Evolutionary conservation across 2,113 vertebrate genomes (phyloP).

Genomic region (Rhodinocichla rosea): DNA sequence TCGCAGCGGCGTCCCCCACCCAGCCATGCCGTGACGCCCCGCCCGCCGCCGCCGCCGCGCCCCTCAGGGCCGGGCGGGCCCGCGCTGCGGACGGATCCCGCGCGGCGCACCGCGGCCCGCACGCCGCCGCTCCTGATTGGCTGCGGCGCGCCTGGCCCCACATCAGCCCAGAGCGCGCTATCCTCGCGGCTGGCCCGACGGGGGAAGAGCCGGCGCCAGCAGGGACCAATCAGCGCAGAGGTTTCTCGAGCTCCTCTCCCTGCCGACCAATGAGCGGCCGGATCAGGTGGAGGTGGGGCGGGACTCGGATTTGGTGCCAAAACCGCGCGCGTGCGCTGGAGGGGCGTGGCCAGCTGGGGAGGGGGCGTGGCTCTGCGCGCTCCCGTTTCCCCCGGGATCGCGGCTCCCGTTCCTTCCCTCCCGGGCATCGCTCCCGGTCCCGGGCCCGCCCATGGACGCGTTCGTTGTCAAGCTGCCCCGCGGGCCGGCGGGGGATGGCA

Average conservation of each 20-base stretch:
- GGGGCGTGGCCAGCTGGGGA: no score
- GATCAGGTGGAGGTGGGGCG: neutral
- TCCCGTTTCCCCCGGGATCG: no score
- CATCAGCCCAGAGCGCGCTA: constrained; percentile 80
- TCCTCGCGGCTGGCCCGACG: neutral
- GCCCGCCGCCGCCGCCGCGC: neutral
- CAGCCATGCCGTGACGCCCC: fast-evolving
- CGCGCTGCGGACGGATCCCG: constrained; percentile 68
- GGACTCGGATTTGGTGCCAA: no score
- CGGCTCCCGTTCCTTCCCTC: no score
- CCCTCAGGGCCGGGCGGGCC: neutral
- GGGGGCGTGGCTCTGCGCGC: no score
- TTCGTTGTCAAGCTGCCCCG: no score
- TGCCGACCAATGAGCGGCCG: neutral
- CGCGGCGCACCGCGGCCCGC: neutral
- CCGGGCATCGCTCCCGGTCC: no score
- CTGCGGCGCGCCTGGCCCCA: constrained; percentile 73
- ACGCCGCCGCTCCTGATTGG: constrained; percentile 72
- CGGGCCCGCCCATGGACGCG: no score
- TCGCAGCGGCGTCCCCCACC: fast-evolving
- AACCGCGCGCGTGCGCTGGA: no score
- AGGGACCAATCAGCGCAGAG: neutral
- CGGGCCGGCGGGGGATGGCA: no score
- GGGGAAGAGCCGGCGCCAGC: neutral
- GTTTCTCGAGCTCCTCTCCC: neutral